Conservation (phyloP, 1,140 invertebrate species). For the Drosophila kohkoa region DNA sequence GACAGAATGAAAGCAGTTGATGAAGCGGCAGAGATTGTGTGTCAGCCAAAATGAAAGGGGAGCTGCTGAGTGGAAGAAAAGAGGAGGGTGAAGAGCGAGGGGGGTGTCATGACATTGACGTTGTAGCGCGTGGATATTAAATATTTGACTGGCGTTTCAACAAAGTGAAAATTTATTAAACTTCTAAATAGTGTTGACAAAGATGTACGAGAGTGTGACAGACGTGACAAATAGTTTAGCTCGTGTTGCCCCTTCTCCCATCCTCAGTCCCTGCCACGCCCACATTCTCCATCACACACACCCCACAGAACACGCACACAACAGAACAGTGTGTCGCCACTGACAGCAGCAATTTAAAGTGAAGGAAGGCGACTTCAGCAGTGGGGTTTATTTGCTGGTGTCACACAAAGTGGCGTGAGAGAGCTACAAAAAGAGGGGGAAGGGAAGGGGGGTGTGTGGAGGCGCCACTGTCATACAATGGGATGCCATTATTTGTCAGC, state of each 20-base stretch:
- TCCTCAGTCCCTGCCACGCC: not conserved
- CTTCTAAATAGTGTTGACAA: constrained; percentile 80
- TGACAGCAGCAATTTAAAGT: constrained; percentile 81
- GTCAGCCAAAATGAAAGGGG: not conserved
- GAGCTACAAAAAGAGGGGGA: not conserved
- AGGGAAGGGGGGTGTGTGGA: constrained; percentile 19
- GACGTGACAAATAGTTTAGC: constrained; percentile 77
- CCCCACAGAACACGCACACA: constrained; percentile 3
- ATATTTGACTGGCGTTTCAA: constrained; percentile 58
- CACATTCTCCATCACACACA: not conserved
- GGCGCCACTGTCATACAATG: constrained; percentile 47
- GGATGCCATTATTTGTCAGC: constrained; percentile 50
- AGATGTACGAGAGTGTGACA: constrained; percentile 79
- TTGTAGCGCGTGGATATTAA: constrained; percentile 59
- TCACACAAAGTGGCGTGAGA: constrained; percentile 42
- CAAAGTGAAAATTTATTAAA: constrained; percentile 78
- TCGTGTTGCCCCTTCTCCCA: not conserved
- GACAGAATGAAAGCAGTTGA: too few species aligned
- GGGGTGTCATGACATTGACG: constrained; percentile 32
- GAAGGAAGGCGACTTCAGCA: constrained; percentile 37
- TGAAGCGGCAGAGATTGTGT: not conserved
- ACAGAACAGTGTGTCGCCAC: constrained; percentile 29
- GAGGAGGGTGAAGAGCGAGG: not conserved
- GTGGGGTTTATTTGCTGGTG: constrained; percentile 38
- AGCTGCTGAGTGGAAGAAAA: not conserved